phyloP scores from a whole-genome alignment of 1,140 invertebrate species.

The Zaprionus ghesquierei region DNA sequence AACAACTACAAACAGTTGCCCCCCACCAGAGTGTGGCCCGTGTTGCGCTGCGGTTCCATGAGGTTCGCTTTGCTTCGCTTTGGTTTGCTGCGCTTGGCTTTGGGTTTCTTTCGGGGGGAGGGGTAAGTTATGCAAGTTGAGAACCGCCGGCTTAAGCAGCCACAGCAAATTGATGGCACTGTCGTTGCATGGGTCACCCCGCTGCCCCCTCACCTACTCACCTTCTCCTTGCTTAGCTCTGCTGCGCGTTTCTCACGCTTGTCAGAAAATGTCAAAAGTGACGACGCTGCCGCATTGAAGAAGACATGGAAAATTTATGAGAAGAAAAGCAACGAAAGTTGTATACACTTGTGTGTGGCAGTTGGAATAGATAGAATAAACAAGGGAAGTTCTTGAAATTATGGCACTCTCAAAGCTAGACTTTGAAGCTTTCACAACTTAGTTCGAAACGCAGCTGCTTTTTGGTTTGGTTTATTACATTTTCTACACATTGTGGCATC shows the following conservation, averaged over 20 bases:
- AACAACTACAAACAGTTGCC: slow-evolving; percentile 7
- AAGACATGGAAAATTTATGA: slow-evolving; percentile 19
- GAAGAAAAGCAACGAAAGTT: slow-evolving; percentile 9
- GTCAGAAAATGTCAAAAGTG: slow-evolving; percentile 80
- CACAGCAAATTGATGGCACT: slow-evolving; percentile 55
- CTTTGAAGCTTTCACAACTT: no score
- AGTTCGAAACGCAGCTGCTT: no score
- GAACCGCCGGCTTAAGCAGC: slow-evolving; percentile 27
- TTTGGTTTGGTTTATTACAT: no score
- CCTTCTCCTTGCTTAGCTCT: neutral
- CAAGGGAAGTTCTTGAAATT: neutral
- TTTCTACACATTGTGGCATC: no score
- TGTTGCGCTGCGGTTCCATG: neutral
- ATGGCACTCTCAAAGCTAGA: neutral
- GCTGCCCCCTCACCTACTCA: neutral
- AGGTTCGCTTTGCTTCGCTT: neutral
- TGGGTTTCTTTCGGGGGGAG: slow-evolving; percentile 1
- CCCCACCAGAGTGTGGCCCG: slow-evolving; percentile 8
- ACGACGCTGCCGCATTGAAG: slow-evolving; percentile 46
- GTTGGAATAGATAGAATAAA: no score
- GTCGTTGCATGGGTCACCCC: slow-evolving; percentile 29
- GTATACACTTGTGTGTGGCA: slow-evolving; percentile 10
- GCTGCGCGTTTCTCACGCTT: slow-evolving; percentile 66
- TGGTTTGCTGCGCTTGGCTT: neutral
- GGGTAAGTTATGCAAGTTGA: slow-evolving; percentile 43